Percentiles rank a stretch among this genome's conserved stretches.
These are phyloP conservation scores for Hydrophis major DNA, from an alignment of 2,797 vertebrate genomes.

Conservation along the genomic window DNA sequence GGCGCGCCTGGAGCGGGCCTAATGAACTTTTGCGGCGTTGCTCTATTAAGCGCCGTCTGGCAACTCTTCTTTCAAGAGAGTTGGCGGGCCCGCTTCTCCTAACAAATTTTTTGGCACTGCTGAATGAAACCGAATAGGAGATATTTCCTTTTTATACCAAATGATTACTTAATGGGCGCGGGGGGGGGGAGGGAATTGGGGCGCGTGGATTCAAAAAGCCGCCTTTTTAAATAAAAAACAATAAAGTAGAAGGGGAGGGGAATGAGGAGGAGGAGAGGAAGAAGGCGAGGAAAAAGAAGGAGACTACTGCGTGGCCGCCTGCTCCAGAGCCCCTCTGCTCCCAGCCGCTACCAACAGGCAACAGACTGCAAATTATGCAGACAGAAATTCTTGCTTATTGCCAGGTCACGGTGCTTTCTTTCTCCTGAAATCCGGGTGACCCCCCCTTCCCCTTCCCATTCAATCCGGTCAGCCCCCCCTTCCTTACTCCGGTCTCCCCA, in stretches of 20 bases:
- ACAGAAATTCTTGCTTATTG: slow-evolving; percentile 70
- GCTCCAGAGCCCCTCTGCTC: not conserved
- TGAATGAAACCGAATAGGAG: slow-evolving; percentile 78
- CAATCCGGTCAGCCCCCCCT: not conserved
- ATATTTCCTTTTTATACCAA: slow-evolving; percentile 76
- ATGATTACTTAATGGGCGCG: slow-evolving; percentile 70
- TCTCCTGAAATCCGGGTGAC: slow-evolving; percentile 39
- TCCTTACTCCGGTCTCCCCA: slow-evolving; percentile 13
- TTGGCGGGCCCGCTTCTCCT: slow-evolving; percentile 76
- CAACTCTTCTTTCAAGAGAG: slow-evolving; percentile 66
- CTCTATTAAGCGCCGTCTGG: slow-evolving; percentile 74
- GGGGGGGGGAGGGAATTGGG: slow-evolving; percentile 48
- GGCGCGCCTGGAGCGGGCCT: slow-evolving; percentile 74
- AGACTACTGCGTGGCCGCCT: not conserved
- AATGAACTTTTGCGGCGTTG: slow-evolving; percentile 73
- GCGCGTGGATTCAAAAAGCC: slow-evolving; percentile 69
- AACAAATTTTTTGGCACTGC: slow-evolving; percentile 74
- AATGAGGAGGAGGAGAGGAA: not conserved
- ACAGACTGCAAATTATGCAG: slow-evolving; percentile 72
- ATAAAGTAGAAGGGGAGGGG: not conserved
- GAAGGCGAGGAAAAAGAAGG: not conserved
- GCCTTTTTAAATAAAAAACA: slow-evolving; percentile 56
- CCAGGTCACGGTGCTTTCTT: slow-evolving; percentile 68
- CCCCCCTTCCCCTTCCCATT: slow-evolving; percentile 15
- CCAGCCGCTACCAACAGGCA: slow-evolving; percentile 59